Evolutionary conservation across 2,113 vertebrate genomes (phyloP).

Genomic region (Chlamydotis undulata): DNA sequence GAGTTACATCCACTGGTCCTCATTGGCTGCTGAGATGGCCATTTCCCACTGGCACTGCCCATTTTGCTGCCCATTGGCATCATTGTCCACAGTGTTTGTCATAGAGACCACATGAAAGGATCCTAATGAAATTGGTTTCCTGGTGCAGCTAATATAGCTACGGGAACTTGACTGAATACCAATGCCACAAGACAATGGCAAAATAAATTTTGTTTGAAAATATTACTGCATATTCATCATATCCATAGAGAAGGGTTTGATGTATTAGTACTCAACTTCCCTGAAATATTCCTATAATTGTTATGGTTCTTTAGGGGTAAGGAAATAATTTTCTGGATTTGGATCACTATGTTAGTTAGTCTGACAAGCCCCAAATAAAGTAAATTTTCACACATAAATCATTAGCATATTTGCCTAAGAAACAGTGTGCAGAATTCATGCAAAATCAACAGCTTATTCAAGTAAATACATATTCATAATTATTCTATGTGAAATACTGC

Average conservation of each 20-base stretch:
- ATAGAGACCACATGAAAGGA: not conserved
- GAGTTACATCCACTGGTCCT: not conserved
- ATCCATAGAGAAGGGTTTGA: not conserved
- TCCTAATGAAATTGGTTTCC: not conserved
- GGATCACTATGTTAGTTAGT: slow-evolving; percentile 62
- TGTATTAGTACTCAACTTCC: slow-evolving; percentile 7
- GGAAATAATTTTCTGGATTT: slow-evolving; percentile 54
- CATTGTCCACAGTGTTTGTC: not conserved
- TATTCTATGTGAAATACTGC: slow-evolving; percentile 46
- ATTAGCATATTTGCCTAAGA: slow-evolving; percentile 60
- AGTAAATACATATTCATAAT: slow-evolving; percentile 62
- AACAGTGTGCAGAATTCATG: slow-evolving; percentile 30
- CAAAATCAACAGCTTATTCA: slow-evolving; percentile 64
- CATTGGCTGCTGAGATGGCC: not conserved
- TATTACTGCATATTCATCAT: not conserved
- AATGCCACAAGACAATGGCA: not conserved
- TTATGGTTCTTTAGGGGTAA: not conserved
- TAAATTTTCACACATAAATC: slow-evolving; percentile 51
- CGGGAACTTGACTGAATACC: not conserved
- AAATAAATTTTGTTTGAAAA: slow-evolving; percentile 30
- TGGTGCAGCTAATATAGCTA: not conserved
- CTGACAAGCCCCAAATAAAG: slow-evolving; percentile 60
- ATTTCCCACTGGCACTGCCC: not conserved
- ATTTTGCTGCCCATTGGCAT: not conserved
- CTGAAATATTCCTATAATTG: slow-evolving; percentile 29